Evolutionary conservation across 2,797 vertebrate species (phyloP).

Genomic region (Rhinella marina): DNA sequence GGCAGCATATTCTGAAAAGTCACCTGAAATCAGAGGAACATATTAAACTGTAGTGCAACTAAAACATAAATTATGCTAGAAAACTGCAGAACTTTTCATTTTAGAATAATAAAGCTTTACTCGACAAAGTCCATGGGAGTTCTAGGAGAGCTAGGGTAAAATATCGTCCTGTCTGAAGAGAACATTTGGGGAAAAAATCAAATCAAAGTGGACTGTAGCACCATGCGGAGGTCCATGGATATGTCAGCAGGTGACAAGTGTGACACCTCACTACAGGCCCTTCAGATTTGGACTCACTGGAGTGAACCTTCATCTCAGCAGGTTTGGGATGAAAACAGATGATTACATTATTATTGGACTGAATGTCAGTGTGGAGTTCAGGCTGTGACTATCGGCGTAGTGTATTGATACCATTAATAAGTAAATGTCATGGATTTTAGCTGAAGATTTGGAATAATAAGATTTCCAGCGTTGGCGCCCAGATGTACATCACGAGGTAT

Average conservation of each 20-base stretch:
- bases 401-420: constrained; percentile 1
- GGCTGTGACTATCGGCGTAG: not conserved
- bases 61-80: no score
- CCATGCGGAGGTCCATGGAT: constrained; percentile 6
- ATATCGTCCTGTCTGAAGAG: not conserved
- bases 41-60: no score
- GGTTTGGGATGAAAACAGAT: not conserved
- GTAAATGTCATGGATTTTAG: not conserved
- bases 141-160: no score
- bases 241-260: constrained; percentile 10
- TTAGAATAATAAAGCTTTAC: no score
- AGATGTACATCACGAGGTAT: constrained; percentile 12
- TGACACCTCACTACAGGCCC: not conserved
- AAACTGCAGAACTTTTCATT: no score
- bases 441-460: not conserved
- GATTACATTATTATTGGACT: not conserved
- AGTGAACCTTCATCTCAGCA: constrained; percentile 2
- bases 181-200: not conserved
- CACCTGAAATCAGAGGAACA: no score
- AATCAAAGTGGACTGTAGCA: constrained; percentile 7
- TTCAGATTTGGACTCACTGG: not conserved
- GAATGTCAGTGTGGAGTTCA: not conserved
- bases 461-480: not conserved
- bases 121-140: no score
- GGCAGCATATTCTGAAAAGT: no score